A percentile compares a stretch with the other conserved stretches of the same genome.
Evolutionary conservation across 2,113 vertebrate species (phyloP).

Genomic region (Beaufortia kweichowensis): DNA sequence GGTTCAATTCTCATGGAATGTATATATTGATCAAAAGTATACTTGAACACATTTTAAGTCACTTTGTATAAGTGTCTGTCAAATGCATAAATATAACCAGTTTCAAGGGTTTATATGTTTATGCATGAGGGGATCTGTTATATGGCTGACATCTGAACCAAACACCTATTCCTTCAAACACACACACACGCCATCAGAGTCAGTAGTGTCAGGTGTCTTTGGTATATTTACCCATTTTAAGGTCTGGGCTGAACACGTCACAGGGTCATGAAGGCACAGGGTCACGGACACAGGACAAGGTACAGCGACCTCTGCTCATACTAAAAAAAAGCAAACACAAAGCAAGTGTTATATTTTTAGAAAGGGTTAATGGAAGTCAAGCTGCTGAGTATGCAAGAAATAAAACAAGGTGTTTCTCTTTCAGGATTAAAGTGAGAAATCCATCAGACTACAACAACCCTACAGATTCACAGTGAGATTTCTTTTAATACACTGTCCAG

Average conservation of each 20-base stretch:
- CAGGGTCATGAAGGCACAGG: constrained; percentile 40
- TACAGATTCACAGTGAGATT: background rate
- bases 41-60: too few relatives aligned
- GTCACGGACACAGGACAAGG: constrained; percentile 21
- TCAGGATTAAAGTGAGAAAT: constrained; percentile 6
- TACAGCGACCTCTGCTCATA: constrained; percentile 49
- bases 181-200: background rate
- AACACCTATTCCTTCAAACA: background rate
- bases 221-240: constrained; percentile 47
- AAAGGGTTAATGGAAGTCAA: background rate
- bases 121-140: background rate
- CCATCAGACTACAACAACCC: background rate
- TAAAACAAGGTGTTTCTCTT: background rate
- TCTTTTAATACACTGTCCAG: background rate
- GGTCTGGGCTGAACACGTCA: constrained; percentile 41
- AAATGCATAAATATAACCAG: too few relatives aligned
- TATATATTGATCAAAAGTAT: too few relatives aligned
- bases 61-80: too few relatives aligned
- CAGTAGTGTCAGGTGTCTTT: constrained; percentile 34
- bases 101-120: too few relatives aligned
- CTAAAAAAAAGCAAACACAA: constrained; percentile 39
- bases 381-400: background rate
- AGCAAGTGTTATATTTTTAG: background rate
- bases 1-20: too few relatives aligned
- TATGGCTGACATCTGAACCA: constrained; percentile 13